phyloP scores from a whole-genome alignment of 2,888 invertebrate species.

The Iselma pallidipennis region DNA sequence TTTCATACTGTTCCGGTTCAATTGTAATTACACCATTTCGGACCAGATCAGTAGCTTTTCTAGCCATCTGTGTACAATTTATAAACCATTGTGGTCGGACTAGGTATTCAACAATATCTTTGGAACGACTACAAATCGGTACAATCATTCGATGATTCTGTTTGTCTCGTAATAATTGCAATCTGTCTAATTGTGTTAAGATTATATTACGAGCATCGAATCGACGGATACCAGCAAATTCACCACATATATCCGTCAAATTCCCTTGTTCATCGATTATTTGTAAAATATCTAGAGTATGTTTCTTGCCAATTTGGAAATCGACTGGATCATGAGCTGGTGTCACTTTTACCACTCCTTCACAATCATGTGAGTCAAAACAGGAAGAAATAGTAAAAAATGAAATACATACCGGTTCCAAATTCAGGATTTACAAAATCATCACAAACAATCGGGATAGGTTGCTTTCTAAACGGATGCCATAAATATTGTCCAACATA shows the following conservation, averaged over 20 bases:
- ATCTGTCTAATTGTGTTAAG: slow-evolving; percentile 71
- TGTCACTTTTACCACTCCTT: slow-evolving; percentile 97
- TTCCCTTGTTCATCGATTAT: slow-evolving; percentile 92
- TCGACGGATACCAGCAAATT: slow-evolving; percentile 78
- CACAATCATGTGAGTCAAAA: neutral
- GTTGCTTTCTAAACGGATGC: slow-evolving; percentile 87
- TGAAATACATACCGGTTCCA: slow-evolving; percentile 79
- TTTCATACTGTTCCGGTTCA: slow-evolving; percentile 81
- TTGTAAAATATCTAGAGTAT: slow-evolving; percentile 82
- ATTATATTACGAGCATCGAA: slow-evolving; percentile 88
- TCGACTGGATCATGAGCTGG: slow-evolving; percentile 98
- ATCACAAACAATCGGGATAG: slow-evolving; percentile 87
- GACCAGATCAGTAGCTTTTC: slow-evolving; percentile 80
- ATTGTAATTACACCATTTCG: slow-evolving; percentile 81
- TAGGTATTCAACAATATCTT: slow-evolving; percentile 96
- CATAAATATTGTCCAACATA: slow-evolving; percentile 78
- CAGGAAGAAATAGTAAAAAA: neutral
- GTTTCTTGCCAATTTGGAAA: slow-evolving; percentile 92
- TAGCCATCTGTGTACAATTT: slow-evolving; percentile 88
- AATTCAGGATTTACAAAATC: slow-evolving; percentile 94
- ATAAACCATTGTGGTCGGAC: slow-evolving; percentile 98
- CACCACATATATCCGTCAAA: slow-evolving; percentile 80
- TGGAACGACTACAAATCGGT: slow-evolving; percentile 93
- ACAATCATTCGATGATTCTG: slow-evolving; percentile 95
- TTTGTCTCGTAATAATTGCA: slow-evolving; percentile 59